Evolutionary conservation across 2,113 vertebrate species (phyloP), one percentile per base, ranked within the genome.

Genomic region (Ceyx melanurus): DNA sequence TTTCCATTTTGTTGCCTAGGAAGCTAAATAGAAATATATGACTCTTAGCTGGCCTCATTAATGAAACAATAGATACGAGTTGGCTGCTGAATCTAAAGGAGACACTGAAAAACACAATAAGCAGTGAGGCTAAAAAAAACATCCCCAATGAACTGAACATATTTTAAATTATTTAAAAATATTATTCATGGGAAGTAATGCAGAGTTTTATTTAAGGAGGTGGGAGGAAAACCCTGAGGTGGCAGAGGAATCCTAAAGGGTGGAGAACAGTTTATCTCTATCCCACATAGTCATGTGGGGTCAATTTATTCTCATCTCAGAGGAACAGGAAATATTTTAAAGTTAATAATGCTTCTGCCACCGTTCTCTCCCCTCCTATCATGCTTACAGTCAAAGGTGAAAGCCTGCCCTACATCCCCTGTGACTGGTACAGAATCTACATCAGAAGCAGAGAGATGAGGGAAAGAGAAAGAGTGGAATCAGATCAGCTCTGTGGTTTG

Each of bases 291-390:
- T 96, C 95, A 90, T 84, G 80, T 83, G 87, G 90, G 96, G 84
- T 51, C 92, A 86, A 94, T 96, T 97, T 95, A 96, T 93, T 94
- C 93, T 97, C 95, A 95, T 97, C 81, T 90, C 91, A 68, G 82
- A 96, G 67, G 80, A 72, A 79, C 50, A 89, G 80, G 64, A 94
- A 93, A 96, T 91, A 93, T 94, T 96, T 97, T 97, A 83, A 97
- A 96, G 84, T 96, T 97, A 95, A 94, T 96, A 95, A 91, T 94
- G 45, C 95, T 92, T 88, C 94, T 94, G 82, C 91, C 50, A 73
- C 82, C 88, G 93, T 89, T 35, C 71, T 93, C 53, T 93, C 79
- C 40, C 81, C 60, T 95, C 71, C 83, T 72, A 62, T 82, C 65
- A 64, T 92, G 93, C 90, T 95, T 77, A 53, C 71, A 95, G 94